Evolutionary conservation across 2,888 invertebrate genomes (phyloP), one percentile per base, ranked within the genome.

Genomic region (Celastrina argiolus): DNA sequence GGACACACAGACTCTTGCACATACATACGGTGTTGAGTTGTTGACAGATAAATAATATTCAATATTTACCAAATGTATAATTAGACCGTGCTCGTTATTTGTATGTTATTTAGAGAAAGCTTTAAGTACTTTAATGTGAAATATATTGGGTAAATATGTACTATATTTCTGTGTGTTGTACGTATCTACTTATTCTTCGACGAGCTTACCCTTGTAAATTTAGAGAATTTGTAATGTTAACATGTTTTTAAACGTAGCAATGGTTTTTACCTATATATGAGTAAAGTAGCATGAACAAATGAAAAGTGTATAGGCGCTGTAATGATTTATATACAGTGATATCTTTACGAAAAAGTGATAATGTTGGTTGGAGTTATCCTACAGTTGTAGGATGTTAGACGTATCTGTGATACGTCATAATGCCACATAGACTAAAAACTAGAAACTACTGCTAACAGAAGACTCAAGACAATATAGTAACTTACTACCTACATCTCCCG

Each of bases 1-100:
- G 85, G 82, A 83, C 87, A 83, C 74, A 83, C 71, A 73, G 71
- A 73, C 74, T 74, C 75, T 80, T 84, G 81, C 81, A 85, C 83
- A 82, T 78, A 81, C 79, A 82, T 81, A 82, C 68, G 69, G 65
- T 66, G 69, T 58, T 66, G 58, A 59, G 69, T 64, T 66, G 69
- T 58, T 66, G 58, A 59, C 58, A 59, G 58, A 66, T 59, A 66
- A 66, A 66, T 34, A 64, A 51, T 42, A 59, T 66, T 58, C 16
- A 41, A 61, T 61, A 36, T 61, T 61, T 39, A 61, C 16, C 36
- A 39, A 36, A 39, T 61, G 61, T 39, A 61, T 61, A 66, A 66
- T 28, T 66, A 42, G 16, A 42, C 8, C 18, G 41, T 41, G 41
- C 41, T 42, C 51, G 51, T 51, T 51, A 51, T 51, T 51, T 51